phyloP scores from a whole-genome alignment of 2,113 vertebrate species.

The Corythornis madagascariensis region DNA sequence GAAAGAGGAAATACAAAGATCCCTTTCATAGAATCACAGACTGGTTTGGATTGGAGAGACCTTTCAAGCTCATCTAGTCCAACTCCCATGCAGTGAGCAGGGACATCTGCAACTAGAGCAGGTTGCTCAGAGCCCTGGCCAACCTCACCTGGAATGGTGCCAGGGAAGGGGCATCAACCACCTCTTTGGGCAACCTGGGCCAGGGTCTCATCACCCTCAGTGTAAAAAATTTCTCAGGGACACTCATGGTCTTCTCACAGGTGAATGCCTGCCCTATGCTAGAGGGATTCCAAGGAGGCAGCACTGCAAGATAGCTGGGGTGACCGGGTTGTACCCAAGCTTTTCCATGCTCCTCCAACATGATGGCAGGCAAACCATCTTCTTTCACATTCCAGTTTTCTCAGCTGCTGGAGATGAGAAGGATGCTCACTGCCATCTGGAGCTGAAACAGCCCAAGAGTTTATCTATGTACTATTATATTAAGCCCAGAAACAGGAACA shows the following conservation, averaged over 20 bases:
- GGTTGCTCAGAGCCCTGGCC: no score
- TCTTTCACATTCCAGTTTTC: not conserved
- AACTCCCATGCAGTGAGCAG: not conserved
- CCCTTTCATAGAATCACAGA: not conserved
- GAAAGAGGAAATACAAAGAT: not conserved
- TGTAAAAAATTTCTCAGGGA: not conserved
- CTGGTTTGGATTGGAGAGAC: not conserved
- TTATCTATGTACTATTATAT: not conserved
- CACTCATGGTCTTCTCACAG: not conserved
- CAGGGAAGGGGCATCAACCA: no score
- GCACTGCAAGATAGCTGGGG: not conserved
- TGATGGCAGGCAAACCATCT: not conserved
- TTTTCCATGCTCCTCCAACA: not conserved
- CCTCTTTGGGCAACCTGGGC: no score
- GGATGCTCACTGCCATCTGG: not conserved
- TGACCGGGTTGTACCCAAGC: not conserved
- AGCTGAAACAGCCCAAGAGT: not conserved
- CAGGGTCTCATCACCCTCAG: not conserved
- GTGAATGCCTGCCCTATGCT: not conserved
- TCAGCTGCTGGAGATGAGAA: not conserved
- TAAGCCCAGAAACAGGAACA: not conserved
- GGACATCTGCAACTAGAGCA: not conserved
- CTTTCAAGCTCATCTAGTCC: rapidly evolving
- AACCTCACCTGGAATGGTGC: no score
- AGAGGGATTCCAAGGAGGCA: not conserved